A percentile compares a stretch with the other conserved stretches of the same genome.
Evolutionary conservation across 2,888 invertebrate genomes (phyloP).

Genomic region (Eurois occulta): DNA sequence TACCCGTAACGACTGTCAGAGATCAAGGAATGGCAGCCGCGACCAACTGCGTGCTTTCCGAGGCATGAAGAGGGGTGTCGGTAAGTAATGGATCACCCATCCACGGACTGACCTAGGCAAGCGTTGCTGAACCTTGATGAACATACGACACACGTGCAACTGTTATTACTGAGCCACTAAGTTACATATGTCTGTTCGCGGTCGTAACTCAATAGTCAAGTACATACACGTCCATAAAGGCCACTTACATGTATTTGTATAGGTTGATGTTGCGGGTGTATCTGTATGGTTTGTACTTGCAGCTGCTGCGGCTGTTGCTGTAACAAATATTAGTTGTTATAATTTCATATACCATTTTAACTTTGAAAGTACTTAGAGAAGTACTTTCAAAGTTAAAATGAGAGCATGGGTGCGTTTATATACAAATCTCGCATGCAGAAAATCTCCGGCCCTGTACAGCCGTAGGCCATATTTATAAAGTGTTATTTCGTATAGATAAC

Average conservation of each 20-base stretch:
- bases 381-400: too few species aligned
- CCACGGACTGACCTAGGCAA: not conserved
- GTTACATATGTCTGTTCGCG: not conserved
- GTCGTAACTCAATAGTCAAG: not conserved
- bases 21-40: not conserved
- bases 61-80: not conserved
- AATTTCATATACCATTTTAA: not conserved
- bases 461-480: not conserved
- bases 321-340: constrained; percentile 50
- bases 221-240: not conserved
- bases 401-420: not conserved
- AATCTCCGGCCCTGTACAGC: not conserved
- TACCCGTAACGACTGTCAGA: not conserved
- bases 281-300: constrained; percentile 88
- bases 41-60: not conserved
- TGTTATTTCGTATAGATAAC: not conserved
- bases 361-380: not conserved
- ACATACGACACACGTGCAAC: too few species aligned
- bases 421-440: not conserved
- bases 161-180: not conserved
- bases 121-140: not conserved
- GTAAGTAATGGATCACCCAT: not conserved
- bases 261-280: constrained; percentile 88
- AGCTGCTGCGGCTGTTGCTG: constrained; percentile 87
- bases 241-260: constrained; percentile 88